These are phyloP conservation scores for Barypeithes pellucidus DNA, from an alignment of 2,888 invertebrate genomes.

Conservation along the genomic window DNA sequence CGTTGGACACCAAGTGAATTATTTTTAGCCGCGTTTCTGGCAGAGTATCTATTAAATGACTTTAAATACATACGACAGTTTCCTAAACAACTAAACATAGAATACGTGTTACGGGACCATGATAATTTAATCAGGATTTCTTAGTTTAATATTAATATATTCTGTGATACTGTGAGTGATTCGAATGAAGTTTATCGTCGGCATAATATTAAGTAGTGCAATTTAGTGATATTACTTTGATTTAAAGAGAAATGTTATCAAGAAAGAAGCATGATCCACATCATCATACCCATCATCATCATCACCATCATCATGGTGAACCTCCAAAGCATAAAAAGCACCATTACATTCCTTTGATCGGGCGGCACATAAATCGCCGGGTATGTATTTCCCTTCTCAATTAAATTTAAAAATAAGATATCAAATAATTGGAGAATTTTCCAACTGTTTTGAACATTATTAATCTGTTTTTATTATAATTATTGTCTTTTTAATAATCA, in stretches of 20 bases:
- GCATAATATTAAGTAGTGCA: background rate
- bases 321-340: constrained; percentile 61
- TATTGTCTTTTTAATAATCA: no score
- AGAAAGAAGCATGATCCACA: constrained; percentile 60
- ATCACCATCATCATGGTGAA: constrained; percentile 60
- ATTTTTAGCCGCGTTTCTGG: constrained; percentile 67
- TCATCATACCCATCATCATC: constrained; percentile 59
- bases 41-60: constrained; percentile 58
- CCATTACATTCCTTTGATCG: constrained; percentile 64
- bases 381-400: constrained; percentile 57
- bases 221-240: background rate
- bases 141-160: constrained; percentile 31
- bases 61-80: constrained; percentile 55
- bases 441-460: background rate
- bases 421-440: no score
- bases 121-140: constrained; percentile 28
- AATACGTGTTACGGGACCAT: constrained; percentile 43
- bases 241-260: constrained; percentile 58
- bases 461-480: background rate
- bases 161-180: constrained; percentile 37
- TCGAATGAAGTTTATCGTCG: background rate
- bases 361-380: constrained; percentile 61
- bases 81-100: constrained; percentile 54
- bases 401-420: background rate
- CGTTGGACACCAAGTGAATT: constrained; percentile 54